These are phyloP conservation scores for Lasioglossum marginatum DNA, from an alignment of 2,888 invertebrate genomes.

Conservation along the genomic window DNA sequence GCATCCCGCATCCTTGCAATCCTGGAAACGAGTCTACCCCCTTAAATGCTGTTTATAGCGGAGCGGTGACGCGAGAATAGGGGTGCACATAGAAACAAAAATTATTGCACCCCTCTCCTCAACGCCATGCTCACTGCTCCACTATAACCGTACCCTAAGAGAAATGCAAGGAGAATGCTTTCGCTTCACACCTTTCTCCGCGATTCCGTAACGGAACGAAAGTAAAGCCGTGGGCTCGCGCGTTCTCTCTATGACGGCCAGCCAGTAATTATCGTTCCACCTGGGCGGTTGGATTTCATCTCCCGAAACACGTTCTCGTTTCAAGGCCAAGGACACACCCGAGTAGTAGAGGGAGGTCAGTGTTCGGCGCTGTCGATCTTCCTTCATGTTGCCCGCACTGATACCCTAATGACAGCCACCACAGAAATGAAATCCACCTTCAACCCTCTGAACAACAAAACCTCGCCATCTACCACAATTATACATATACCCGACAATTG, in stretches of 20 bases:
- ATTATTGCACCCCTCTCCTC: no score
- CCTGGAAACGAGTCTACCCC: no score
- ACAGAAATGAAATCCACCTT: not conserved
- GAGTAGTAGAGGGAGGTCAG: constrained; percentile 63
- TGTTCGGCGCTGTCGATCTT: constrained; percentile 51
- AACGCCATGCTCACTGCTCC: no score
- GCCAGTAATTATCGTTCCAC: constrained; percentile 58
- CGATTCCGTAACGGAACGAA: constrained; percentile 58
- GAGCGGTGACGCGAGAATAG: no score
- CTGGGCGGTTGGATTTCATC: constrained; percentile 62
- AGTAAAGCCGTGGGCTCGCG: constrained; percentile 43
- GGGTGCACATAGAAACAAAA: no score
- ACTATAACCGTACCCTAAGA: not conserved
- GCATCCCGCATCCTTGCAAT: no score
- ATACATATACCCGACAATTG: not conserved
- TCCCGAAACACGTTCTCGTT: constrained; percentile 61
- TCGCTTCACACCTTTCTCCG: not conserved
- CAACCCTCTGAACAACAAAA: not conserved
- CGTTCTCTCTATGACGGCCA: constrained; percentile 55
- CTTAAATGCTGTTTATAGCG: no score
- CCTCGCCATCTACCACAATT: not conserved
- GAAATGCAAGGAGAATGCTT: constrained; percentile 5
- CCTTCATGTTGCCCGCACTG: constrained; percentile 30
- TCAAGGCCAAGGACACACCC: constrained; percentile 61
- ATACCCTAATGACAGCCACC: constrained; percentile 34